These are phyloP conservation scores for Eutolmus rufibarbis DNA, from an alignment of 2,888 invertebrate genomes.

Conservation along the genomic window DNA sequence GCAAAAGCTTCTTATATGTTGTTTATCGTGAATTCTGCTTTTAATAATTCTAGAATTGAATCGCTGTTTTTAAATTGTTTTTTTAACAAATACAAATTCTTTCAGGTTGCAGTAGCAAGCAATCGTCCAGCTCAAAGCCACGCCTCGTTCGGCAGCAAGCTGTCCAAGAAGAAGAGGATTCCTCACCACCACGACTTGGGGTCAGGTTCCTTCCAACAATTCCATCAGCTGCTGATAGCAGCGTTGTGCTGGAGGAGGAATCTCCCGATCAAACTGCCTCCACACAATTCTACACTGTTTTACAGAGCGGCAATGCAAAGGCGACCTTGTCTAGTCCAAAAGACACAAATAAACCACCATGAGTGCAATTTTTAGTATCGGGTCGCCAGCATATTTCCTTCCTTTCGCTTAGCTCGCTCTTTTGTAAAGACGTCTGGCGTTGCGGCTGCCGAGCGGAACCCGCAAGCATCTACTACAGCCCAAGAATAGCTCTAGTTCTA, in stretches of 20 bases:
- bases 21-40: too few species aligned
- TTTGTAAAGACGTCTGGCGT: constrained; percentile 9
- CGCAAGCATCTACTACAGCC: constrained; percentile 14
- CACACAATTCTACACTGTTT: constrained; percentile 52
- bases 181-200: constrained; percentile 63
- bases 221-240: constrained; percentile 77
- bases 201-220: constrained; percentile 75
- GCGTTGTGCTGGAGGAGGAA: constrained; percentile 73
- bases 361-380: background rate
- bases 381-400: background rate
- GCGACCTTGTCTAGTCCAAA: constrained; percentile 54
- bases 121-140: constrained; percentile 67
- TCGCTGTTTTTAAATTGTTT: too few species aligned
- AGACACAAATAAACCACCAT: constrained; percentile 56
- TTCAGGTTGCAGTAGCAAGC: constrained; percentile 59
- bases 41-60: too few species aligned
- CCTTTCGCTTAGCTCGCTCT: background rate
- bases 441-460: background rate
- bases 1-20: background rate
- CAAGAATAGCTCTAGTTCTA: background rate
- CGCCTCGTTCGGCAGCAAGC: constrained; percentile 82
- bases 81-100: background rate
- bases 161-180: constrained; percentile 77
- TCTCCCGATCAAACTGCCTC: constrained; percentile 54
- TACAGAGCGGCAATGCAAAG: constrained; percentile 52